A percentile compares a stretch with the other conserved stretches of the same genome.
Evolutionary conservation across 2,888 invertebrate species (phyloP).

Genomic region (Platycheirus rosarum): DNA sequence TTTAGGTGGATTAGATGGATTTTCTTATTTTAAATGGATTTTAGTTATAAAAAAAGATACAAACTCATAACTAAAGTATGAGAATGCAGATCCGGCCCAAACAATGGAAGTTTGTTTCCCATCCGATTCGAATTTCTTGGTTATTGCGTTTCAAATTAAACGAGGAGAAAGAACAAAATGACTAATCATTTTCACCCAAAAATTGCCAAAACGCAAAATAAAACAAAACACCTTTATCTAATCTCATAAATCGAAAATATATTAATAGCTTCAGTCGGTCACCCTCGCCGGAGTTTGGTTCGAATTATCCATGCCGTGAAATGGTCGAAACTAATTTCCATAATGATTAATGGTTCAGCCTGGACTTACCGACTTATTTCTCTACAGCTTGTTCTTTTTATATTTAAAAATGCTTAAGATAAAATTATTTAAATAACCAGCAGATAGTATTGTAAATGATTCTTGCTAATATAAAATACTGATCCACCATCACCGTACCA

Average conservation of each 20-base stretch:
- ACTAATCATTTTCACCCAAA: constrained; percentile 28
- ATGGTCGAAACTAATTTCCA: constrained; percentile 50
- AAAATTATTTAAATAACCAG: constrained; percentile 14
- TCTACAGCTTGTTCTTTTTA: constrained; percentile 4
- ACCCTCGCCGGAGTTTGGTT: neutral
- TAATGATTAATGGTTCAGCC: constrained; percentile 66
- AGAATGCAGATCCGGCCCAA: no score
- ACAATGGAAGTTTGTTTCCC: no score
- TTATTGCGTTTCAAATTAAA: neutral
- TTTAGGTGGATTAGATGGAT: neutral
- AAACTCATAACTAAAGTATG: no score
- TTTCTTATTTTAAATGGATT: neutral
- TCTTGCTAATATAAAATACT: constrained; percentile 32
- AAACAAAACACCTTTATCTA: constrained; percentile 40
- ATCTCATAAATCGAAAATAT: constrained; percentile 60
- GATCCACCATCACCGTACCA: neutral
- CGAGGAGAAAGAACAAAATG: neutral
- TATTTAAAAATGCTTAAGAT: constrained; percentile 16
- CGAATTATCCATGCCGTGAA: constrained; percentile 23
- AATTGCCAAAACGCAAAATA: neutral
- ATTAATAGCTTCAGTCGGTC: constrained; percentile 60
- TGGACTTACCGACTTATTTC: constrained; percentile 21
- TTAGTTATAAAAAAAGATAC: no score
- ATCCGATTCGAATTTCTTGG: neutral
- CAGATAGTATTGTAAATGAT: constrained; percentile 29